Evolutionary conservation across 37 sponge, comb jelly and placozoan genomes (phyloP).

Genomic region (Halichondria panicea): DNA sequence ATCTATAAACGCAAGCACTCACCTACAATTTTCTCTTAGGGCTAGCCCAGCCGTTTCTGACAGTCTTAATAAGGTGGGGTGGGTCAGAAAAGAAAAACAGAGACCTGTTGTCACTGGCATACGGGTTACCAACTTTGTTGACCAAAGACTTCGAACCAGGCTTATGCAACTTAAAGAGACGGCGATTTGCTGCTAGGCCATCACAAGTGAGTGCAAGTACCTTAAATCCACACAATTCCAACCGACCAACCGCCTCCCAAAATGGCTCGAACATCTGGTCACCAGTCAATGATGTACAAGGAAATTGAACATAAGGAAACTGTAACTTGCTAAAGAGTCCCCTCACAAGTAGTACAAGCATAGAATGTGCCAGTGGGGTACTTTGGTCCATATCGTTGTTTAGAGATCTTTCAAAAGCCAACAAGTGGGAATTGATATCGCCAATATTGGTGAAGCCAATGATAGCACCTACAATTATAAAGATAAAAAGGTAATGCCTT

Average conservation of each 20-base stretch:
- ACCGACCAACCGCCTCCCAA: neutral
- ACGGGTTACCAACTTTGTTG: neutral
- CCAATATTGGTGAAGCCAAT: constrained; percentile 1
- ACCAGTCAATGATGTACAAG: neutral
- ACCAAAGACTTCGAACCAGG: neutral
- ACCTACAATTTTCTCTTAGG: too few species aligned
- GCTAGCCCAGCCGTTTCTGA: too few species aligned
- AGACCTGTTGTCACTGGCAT: neutral
- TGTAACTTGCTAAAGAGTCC: neutral
- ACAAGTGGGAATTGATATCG: neutral
- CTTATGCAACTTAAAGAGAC: neutral
- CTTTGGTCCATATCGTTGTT: neutral
- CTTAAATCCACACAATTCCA: neutral
- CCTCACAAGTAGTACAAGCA: neutral
- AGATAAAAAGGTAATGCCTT: neutral
- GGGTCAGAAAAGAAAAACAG: neutral
- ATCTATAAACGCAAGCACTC: too few species aligned
- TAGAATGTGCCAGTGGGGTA: neutral
- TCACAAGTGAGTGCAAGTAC: neutral
- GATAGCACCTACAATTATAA: neutral
- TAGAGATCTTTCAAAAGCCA: neutral
- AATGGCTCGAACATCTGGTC: neutral
- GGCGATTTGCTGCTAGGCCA: neutral
- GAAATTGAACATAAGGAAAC: neutral
- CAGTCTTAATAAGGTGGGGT: neutral